Percentiles rank a stretch among this genome's conserved stretches.
These are phyloP conservation scores for Drosophila melanocephala DNA, from an alignment of 2,888 invertebrate genomes.

Conservation along the genomic window DNA sequence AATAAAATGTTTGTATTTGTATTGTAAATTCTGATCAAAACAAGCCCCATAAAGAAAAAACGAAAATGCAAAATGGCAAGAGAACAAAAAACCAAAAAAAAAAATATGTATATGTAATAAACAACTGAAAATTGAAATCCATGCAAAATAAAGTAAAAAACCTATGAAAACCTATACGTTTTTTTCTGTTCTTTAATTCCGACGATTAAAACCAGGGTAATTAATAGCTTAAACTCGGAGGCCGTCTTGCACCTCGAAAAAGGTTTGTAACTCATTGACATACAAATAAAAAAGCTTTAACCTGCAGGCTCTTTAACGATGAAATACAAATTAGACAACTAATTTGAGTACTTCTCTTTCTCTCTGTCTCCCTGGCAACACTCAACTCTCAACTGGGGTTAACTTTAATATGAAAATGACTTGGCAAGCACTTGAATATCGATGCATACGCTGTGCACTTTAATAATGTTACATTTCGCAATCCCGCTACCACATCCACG, in stretches of 20 bases:
- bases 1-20: slow-evolving; percentile 62
- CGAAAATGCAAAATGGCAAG: slow-evolving; percentile 14
- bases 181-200: not conserved
- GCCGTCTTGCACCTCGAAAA: not conserved
- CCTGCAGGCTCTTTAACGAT: not conserved
- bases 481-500: not conserved
- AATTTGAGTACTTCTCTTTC: not conserved
- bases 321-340: not conserved
- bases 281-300: not conserved
- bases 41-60: slow-evolving; percentile 24
- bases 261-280: not conserved
- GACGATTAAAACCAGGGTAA: not conserved
- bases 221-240: not conserved
- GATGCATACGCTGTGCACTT: slow-evolving; percentile 7
- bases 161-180: slow-evolving; percentile 30
- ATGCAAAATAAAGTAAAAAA: slow-evolving; percentile 65
- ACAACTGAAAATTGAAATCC: slow-evolving; percentile 37
- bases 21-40: slow-evolving; percentile 68
- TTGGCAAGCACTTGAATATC: slow-evolving; percentile 13
- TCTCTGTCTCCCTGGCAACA: slow-evolving; percentile 16
- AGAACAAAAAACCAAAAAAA: slow-evolving; percentile 20
- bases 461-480: not conserved
- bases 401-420: slow-evolving; percentile 2
- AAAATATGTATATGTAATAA: slow-evolving; percentile 15
- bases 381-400: slow-evolving; percentile 5